Base-by-base conservation (phyloP, 1,140 invertebrate genomes). In the Copidosoma floridanum region DNA sequence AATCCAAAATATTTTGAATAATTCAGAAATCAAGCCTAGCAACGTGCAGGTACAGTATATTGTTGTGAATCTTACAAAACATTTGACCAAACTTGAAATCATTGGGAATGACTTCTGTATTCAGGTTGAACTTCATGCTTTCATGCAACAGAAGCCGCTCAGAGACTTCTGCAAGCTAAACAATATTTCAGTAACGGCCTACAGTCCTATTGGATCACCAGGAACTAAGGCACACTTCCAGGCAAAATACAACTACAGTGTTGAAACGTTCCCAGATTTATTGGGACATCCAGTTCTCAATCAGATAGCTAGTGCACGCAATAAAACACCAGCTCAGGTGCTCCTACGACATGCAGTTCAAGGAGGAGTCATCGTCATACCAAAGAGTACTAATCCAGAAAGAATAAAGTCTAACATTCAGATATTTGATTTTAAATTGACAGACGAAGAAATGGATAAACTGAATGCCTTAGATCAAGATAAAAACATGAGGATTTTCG, bases 111-210 rank as follows among this genome's bases (percentile, higher is more conserved):
- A 21, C 41, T 63, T 48, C 29, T 61, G 57, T 52, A 74, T 80
- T 32, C 12, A 93, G 82, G 82, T 94, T 24, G 93, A 95, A 71
- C 78, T 91, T 24, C 92, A 96, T 72, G 86, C 88, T 0, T 93
- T 92, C 68, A 84, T 91, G 64, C 92, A 94, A 71, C 93, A 96
- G 76, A 83, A 83, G 16, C 81, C 85, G 26, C 72, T 97, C 20
- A 80, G 89, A 6, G 81, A 89, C 63, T 93, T 88, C 61, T 95
- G 93, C 70, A 79, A 84, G 48, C 71, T 82, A 6, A 81, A 89
- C 63, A 83, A 87, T 23, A 92, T 96, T 24, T 76, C 84, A 0
- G 74, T 96, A 18, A 92, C 88, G 0, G 92, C 90, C 0, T 97
- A 95, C 70, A 88, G 89, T 21, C 91, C 93, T 1, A 74, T 97